phyloP scores from a whole-genome alignment of 2,113 vertebrate species.

The Menura novaehollandiae region DNA sequence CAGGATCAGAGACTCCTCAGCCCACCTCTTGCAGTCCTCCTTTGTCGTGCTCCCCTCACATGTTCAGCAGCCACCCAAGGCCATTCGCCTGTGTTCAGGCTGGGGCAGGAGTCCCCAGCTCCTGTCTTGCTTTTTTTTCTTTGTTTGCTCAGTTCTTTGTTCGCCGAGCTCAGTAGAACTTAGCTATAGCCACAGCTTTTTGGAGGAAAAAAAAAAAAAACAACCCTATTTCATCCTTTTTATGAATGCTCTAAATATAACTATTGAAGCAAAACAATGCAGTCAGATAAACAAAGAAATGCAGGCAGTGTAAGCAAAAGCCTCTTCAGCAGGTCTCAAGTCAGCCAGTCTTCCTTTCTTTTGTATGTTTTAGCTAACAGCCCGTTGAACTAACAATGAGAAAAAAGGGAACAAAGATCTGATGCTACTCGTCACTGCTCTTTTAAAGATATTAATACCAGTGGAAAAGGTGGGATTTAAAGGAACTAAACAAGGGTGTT shows the following conservation, averaged over 20 bases:
- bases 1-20: neutral
- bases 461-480: neutral
- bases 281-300: slow-evolving; percentile 44
- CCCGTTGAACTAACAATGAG: slow-evolving; percentile 10
- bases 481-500: neutral
- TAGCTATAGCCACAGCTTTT: neutral
- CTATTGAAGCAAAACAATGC: slow-evolving; percentile 52
- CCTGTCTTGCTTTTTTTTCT: neutral
- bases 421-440: neutral
- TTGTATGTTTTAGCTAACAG: slow-evolving; percentile 48
- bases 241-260: slow-evolving; percentile 49
- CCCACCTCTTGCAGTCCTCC: neutral
- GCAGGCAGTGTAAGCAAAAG: slow-evolving; percentile 11
- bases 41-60: neutral
- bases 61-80: neutral
- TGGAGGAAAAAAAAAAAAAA: neutral
- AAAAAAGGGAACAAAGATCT: neutral
- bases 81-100: rapidly evolving
- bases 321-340: slow-evolving; percentile 15
- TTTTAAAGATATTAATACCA: neutral
- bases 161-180: slow-evolving; percentile 30
- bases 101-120: neutral
- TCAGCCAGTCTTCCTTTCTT: slow-evolving; percentile 11
- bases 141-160: slow-evolving; percentile 44
- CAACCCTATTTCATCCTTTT: neutral